Conservation (phyloP, 2,888 invertebrate species). For the Sinohyriopsis cumingii region DNA sequence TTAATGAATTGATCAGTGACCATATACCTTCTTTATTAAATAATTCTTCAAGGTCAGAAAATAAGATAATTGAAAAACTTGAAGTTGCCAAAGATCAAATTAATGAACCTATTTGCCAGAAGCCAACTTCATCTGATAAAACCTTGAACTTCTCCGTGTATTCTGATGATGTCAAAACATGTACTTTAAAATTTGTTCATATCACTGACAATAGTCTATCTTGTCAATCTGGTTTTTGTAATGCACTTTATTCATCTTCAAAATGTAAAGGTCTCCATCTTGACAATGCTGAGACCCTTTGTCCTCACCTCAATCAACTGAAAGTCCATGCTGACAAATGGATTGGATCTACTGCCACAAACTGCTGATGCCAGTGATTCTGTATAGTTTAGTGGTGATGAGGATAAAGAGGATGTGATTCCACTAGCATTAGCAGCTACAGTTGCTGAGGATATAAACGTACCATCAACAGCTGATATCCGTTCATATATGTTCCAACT, state of each 20-base stretch:
- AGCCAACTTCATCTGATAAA: neutral
- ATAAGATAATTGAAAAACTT: neutral
- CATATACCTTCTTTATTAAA: neutral
- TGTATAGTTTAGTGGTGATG: neutral
- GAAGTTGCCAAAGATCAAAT: neutral
- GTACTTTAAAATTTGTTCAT: neutral
- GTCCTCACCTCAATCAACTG: no score
- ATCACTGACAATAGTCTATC: no score
- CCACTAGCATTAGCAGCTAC: no score
- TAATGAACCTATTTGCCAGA: neutral
- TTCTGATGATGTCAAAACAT: neutral
- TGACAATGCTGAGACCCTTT: no score
- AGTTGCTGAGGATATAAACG: no score
- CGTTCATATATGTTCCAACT: no score
- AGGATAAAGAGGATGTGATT: no score
- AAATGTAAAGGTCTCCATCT: no score
- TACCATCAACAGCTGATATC: neutral
- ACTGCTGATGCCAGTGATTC: conserved; percentile 1
- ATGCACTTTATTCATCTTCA: no score
- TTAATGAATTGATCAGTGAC: conserved; percentile 7
- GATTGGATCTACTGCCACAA: neutral
- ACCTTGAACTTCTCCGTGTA: no score
- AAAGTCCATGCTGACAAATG: neutral
- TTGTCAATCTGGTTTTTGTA: no score
- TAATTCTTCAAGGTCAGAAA: conserved; percentile 3